A percentile compares a stretch with the other conserved stretches of the same genome.
Evolutionary conservation across 2,888 invertebrate genomes (phyloP).

Genomic region (Tiphia femorata): DNA sequence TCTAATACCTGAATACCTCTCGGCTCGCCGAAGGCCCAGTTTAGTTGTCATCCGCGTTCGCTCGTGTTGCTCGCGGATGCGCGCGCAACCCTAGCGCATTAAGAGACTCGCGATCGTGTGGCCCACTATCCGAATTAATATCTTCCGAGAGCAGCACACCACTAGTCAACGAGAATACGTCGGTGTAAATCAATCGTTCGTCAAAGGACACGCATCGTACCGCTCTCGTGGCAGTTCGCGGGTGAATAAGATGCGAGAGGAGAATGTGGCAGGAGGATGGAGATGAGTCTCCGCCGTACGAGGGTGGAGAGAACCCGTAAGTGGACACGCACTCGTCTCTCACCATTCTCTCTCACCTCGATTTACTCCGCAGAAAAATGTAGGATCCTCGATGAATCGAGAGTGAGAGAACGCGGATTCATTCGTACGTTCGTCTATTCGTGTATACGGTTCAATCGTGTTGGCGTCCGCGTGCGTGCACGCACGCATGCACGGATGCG

Average conservation of each 20-base stretch:
- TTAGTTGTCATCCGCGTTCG: constrained; percentile 39
- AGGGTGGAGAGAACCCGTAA: constrained; percentile 57
- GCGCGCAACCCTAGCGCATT: constrained; percentile 24
- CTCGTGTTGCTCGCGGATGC: constrained; percentile 29
- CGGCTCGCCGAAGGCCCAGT: constrained; percentile 33
- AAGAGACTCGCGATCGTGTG: constrained; percentile 30
- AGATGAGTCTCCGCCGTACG: constrained; percentile 62
- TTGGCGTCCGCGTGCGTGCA: constrained; percentile 12
- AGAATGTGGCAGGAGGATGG: constrained; percentile 65
- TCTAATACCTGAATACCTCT: constrained; percentile 36
- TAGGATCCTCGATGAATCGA: neutral
- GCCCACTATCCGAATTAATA: too few species aligned
- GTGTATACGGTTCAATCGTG: too few species aligned
- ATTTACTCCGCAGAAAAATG: too few species aligned
- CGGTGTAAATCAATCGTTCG: neutral
- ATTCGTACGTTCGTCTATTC: neutral
- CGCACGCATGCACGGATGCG: constrained; percentile 15
- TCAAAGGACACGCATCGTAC: constrained; percentile 9
- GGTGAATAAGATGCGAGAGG: constrained; percentile 50
- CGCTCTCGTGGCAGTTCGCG: constrained; percentile 6
- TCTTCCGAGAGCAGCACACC: constrained; percentile 4
- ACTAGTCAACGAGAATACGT: neutral
- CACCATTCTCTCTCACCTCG: too few species aligned
- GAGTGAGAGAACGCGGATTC: neutral
- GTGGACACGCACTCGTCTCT: constrained; percentile 28